These are phyloP conservation scores for Halichoerus grypus DNA, from an alignment of 2,113 vertebrate species.

Conservation along the genomic window DNA sequence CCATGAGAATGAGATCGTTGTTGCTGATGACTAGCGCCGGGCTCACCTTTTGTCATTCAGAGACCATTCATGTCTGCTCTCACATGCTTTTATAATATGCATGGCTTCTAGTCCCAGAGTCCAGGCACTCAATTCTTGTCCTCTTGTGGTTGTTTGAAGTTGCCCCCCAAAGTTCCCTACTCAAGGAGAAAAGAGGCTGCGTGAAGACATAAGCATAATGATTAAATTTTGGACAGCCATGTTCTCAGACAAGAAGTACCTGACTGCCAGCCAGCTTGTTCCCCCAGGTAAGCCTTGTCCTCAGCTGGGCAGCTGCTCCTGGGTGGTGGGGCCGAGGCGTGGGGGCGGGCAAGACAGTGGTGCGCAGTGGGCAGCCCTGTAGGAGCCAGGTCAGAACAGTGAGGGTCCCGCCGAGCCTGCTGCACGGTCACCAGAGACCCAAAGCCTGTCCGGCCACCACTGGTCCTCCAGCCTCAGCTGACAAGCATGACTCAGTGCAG, in stretches of 20 bases:
- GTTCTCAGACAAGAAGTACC: conserved; percentile 98
- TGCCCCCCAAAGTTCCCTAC: conserved; percentile 95
- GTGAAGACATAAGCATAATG: conserved; percentile 98
- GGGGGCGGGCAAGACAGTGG: fast-evolving
- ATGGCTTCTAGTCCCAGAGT: not conserved
- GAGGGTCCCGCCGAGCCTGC: not conserved
- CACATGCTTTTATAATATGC: not conserved
- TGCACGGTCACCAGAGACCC: not conserved
- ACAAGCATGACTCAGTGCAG: not conserved
- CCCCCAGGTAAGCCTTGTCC: conserved; percentile 90
- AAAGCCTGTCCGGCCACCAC: not conserved
- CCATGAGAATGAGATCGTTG: not conserved
- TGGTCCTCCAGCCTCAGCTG: not conserved
- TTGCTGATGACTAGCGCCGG: not conserved
- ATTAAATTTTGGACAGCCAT: conserved; percentile 97
- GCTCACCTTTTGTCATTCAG: not conserved
- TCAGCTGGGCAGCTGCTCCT: not conserved
- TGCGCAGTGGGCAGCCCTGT: not conserved
- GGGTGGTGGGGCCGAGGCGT: not conserved
- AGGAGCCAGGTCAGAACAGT: not conserved
- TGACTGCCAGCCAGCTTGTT: conserved; percentile 95
- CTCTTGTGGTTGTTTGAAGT: conserved; percentile 84
- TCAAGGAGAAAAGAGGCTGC: conserved; percentile 94
- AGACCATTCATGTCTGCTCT: not conserved
- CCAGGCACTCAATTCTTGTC: not conserved